A percentile compares a stretch with the other conserved stretches of the same genome.
phyloP scores from a whole-genome alignment of 2,797 vertebrate genomes.

The Brotula barbata region DNA sequence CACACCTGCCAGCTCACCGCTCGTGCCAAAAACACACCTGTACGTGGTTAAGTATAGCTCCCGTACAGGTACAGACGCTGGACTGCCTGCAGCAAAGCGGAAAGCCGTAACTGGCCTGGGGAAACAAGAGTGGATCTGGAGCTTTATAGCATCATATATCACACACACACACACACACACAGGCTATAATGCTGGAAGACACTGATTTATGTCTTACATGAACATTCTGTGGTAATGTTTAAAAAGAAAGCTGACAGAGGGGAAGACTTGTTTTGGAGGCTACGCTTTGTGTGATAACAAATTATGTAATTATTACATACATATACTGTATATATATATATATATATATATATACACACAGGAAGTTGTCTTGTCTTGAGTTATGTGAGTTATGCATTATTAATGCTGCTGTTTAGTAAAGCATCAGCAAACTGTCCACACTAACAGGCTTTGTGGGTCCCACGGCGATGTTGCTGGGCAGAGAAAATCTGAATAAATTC shows the following conservation, averaged over 20 bases:
- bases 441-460: constrained; percentile 17
- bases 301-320: too few species aligned
- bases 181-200: not conserved
- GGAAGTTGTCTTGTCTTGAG: too few species aligned
- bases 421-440: too few species aligned
- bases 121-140: constrained; percentile 25
- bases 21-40: constrained; percentile 72
- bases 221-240: not conserved
- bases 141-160: constrained; percentile 46
- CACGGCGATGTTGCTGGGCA: constrained; percentile 28
- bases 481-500: constrained; percentile 41
- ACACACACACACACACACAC: too few species aligned
- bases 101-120: constrained; percentile 50
- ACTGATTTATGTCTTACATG: constrained; percentile 31
- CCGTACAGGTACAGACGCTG: constrained; percentile 5
- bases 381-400: constrained; percentile 37
- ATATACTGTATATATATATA: too few species aligned
- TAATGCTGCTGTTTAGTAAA: constrained; percentile 43
- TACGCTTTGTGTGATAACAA: constrained; percentile 10
- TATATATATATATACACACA: too few species aligned
- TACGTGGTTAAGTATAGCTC: constrained; percentile 62
- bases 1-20: constrained; percentile 64
- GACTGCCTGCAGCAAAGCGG: constrained; percentile 32
- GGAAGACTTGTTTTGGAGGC: constrained; percentile 3
- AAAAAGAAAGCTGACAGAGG: not conserved